Evolutionary conservation across 1,140 invertebrate genomes (phyloP).

Genomic region (Apis laboriosa): DNA sequence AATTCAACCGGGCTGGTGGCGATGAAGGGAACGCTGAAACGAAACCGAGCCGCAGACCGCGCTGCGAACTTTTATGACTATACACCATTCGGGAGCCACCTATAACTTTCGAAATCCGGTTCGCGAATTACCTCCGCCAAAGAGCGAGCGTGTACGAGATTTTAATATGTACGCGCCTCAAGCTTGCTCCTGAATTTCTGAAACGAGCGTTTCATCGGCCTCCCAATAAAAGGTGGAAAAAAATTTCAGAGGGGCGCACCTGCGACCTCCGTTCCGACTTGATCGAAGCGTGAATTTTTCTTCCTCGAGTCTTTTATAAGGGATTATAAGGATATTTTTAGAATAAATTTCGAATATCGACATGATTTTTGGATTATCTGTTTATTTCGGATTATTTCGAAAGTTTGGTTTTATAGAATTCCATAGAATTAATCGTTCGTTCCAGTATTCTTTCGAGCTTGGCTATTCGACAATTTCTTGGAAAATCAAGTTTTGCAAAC

Average conservation of each 20-base stretch:
- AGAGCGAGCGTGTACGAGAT: constrained; percentile 36
- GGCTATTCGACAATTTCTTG: too few relatives aligned
- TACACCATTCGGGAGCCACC: neutral
- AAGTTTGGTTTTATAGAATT: too few relatives aligned
- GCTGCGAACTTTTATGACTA: constrained; percentile 41
- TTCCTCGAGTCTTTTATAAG: neutral
- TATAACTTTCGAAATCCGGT: constrained; percentile 54
- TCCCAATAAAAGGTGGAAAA: neutral
- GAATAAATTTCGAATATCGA: too few relatives aligned
- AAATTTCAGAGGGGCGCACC: constrained; percentile 13
- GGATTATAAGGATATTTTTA: neutral
- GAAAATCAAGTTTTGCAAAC: too few relatives aligned
- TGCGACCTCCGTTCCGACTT: neutral
- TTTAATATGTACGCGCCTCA: constrained; percentile 42
- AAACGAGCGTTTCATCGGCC: too few relatives aligned
- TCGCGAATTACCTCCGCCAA: constrained; percentile 45
- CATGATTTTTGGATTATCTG: too few relatives aligned
- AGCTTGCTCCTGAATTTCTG: neutral
- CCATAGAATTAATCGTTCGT: too few relatives aligned
- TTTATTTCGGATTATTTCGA: too few relatives aligned
- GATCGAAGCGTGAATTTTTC: neutral
- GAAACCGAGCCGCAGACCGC: neutral
- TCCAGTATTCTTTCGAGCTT: too few relatives aligned
- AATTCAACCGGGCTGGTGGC: neutral
- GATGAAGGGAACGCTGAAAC: constrained; percentile 6